Evolutionary conservation across 2,113 vertebrate genomes (phyloP), one percentile per base, ranked within the genome.

Genomic region (Ploceus nigricollis): DNA sequence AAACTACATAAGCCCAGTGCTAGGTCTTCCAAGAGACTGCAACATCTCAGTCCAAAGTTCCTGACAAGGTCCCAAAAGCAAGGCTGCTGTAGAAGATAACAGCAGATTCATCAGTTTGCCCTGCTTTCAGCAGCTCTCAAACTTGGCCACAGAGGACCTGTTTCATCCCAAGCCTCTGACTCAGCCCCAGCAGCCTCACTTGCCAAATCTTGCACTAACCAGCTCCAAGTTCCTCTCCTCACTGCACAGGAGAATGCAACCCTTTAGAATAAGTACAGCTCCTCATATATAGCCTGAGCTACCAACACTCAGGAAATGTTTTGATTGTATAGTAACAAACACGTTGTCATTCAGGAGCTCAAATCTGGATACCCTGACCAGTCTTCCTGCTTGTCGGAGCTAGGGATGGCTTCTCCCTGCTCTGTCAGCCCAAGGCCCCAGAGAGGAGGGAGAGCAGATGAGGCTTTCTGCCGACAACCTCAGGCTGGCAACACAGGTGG

Each of bases 221-320:
- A 57, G 56, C 30, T 47, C 5, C 15, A 53, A 42, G 33, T 31
- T 82, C 35, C 35, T 85, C 33, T 76, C 35, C 40, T 79, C 40
- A 16, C 45, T 35, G 37, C 63, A 72, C 54, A 50, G 70, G 23
- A 63, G 17, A 76, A 72, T 2, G 10, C 23, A n/a, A n/a, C 53
- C 51, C 39, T 61, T 51, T 40, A 76, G 63, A 76, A 11, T 5
- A 79, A 68, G 15, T 13, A 47, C 45, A 73, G 28, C 35, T 39
- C n/a, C 48, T 68, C 45, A 21, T 0, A 0, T 7, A 24, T 0
- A 40, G 54, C 35, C 66, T 1, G 3, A 87, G 44, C 35, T 76
- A 39, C 51, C 75, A 86, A 16, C 13, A 15, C 37, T n/a, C 22
- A 11, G 61, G 42, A 51, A 83, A 37, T 0, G 3, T 6, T 10